Evolutionary conservation across 2,113 vertebrate species (phyloP), one percentile per base, ranked within the genome.

Genomic region (Parus major): DNA sequence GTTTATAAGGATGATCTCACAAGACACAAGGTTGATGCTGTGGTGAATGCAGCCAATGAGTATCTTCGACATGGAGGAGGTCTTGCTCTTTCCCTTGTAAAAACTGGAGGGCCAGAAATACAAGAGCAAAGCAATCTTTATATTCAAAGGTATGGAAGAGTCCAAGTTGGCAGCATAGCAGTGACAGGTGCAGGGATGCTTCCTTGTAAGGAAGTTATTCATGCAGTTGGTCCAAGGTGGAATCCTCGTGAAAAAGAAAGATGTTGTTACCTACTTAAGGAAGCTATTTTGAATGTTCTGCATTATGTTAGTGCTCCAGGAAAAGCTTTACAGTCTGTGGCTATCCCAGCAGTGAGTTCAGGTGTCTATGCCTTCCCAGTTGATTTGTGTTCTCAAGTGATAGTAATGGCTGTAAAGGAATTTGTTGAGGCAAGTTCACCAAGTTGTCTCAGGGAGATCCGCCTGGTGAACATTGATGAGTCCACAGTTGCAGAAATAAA

Each of bases 331-430:
- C 42, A 36, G 7, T 98, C 98, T 66, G 97, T 99, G 91, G 99
- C 99, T 72, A 98, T 99, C 88, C 99, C 99, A 87, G 99, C 99
- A 28, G 66, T 99, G 81, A 99, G 99, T 96, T 99, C 99, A 28
- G 99, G 99, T 21, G 3, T 98, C 90, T 99, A 98, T 90, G 82
- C 91, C 57, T 99, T 98, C 88, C 99, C 99, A 2, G 42, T 98
- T 39, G 0, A 22, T 33, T 23, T 92, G 15, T 99, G 99, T 92
- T 98, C 98, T 22, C 0, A 87, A 0, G 95, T 93, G 57, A 99
- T 99, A 65, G 98, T 99, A 46, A 12, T 8, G 5, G 36, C 97
- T 23, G 95, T 99, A 56, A 97, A 61, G 66, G 0, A 7, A 1
- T 98, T 97, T 77, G 56, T 84, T 36, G 61, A 97, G 73, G 1